Base-by-base conservation (phyloP, 2,797 vertebrate species). In the Smutsia temminckii region DNA sequence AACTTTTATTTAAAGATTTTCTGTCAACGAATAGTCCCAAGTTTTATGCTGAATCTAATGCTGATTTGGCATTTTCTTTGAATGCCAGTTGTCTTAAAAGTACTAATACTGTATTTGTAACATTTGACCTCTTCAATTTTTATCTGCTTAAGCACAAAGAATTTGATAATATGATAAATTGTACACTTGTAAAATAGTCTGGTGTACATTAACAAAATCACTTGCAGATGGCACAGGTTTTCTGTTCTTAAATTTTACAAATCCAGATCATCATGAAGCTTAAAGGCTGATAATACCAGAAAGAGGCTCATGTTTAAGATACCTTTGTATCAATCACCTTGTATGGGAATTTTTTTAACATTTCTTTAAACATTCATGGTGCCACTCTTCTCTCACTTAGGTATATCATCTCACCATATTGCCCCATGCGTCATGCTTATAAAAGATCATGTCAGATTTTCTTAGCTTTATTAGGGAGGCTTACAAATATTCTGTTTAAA, bases 171-270 rank as follows among this genome's bases (percentile, higher is more conserved):
- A 64, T 95, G 92, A 95, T 90, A 95, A 94, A 85, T 97, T 27
- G 32, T 94, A 85, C 80, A 66, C 91, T 97, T 29, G 90, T 97
- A 94, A 94, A 95, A 91, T 97, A 97, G 95, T 80, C 89, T 95
- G 91, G 66, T 77, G 21, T 93, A 86, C 94, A 92, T 95, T 95
- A 97, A 78, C 89, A 92, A 89, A 96, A 98, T 96, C 90, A 61
- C 90, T 96, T 95, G 89, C 95, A 97, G 92, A 95, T 97, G 96
- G 79, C n/a, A 55, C 40, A 79, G 40, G 84, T 37, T 97, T 46
- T 96, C 57, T 95, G 25, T 74, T 96, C 59, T 91, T 88, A 87
- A 96, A 89, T 90, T 79, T 93, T 78, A 92, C 57, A 93, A 95
- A 94, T 61, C 5, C 68, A 93, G 53, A 18, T 92, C 77, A 63